Conservation (phyloP, 2,113 vertebrate species). For the Butastur rufipennis region DNA sequence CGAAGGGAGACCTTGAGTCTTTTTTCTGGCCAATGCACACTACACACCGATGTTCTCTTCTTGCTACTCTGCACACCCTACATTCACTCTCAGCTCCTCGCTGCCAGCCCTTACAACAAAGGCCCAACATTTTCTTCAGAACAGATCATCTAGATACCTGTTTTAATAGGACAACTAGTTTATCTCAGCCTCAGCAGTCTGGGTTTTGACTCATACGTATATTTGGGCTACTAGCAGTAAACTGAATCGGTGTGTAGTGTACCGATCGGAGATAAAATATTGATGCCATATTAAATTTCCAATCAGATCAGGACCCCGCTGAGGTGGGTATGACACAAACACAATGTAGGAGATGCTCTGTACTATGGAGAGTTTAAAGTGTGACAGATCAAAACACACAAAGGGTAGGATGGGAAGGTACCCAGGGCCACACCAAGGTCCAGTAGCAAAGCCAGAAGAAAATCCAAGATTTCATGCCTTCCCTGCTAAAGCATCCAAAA, state of each 20-base stretch:
- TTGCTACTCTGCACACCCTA: background rate
- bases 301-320: background rate
- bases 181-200: background rate
- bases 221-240: background rate
- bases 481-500: background rate
- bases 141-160: background rate
- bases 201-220: background rate
- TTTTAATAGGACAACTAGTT: background rate
- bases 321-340: background rate
- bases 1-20: background rate
- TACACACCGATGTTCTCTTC: background rate
- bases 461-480: background rate
- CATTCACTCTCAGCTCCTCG: background rate
- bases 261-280: background rate
- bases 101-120: background rate
- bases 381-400: background rate
- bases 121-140: background rate
- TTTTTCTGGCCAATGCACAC: background rate
- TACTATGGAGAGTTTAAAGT: background rate
- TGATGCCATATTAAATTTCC: background rate
- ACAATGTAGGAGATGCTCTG: background rate
- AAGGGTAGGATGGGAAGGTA: background rate
- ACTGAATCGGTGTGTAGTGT: background rate
- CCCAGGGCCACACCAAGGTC: background rate
- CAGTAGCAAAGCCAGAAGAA: background rate